Evolutionary conservation across 2,113 vertebrate species (phyloP), one percentile per base, ranked within the genome.

Genomic region (Microtus ochrogaster): DNA sequence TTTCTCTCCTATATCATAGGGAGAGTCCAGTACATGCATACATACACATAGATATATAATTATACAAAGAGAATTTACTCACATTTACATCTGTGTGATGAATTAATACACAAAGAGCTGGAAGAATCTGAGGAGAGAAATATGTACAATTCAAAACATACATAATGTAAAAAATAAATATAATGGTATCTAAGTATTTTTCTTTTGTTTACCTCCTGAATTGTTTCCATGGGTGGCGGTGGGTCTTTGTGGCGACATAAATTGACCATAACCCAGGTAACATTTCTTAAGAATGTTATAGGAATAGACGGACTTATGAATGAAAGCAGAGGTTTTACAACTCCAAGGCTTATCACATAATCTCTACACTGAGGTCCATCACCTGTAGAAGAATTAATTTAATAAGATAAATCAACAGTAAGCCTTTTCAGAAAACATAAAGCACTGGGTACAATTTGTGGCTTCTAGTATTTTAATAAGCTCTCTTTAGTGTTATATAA

Each of bases 191-290:
- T 76, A 73, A 3, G 52, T 90, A 26, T 87, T 39, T 41, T 13
- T 61, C 91, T 14, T 70, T 0, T 65, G 24, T 85, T 95, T 98
- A 99, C 99, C 99, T 99, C 99, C 98, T 99, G 99, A 98, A 99
- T 99, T 65, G 99, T 99, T 97, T 99, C 99, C 99, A 99, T 99
- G 5, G 99, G 99, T 0, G 99, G 99, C 30, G 99, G 99, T 30
- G 99, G 99, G 96, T 99, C 99, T 98, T 99, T 99, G 98, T 99
- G 99, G 96, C 99, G 99, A 97, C 99, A 99, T 97, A 99, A 98
- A 97, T 99, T 99, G 93, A 99, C 99, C 99, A 99, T 99, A 97
- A 99, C 99, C 99, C 99, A 99, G 70, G 99, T 99, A 98, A 99
- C 99, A 70, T 99, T 99, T 98, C 99, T 99, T 97, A 99, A 99